Conservation (phyloP, 2,797 vertebrate genomes). For the Natrix natrix region DNA sequence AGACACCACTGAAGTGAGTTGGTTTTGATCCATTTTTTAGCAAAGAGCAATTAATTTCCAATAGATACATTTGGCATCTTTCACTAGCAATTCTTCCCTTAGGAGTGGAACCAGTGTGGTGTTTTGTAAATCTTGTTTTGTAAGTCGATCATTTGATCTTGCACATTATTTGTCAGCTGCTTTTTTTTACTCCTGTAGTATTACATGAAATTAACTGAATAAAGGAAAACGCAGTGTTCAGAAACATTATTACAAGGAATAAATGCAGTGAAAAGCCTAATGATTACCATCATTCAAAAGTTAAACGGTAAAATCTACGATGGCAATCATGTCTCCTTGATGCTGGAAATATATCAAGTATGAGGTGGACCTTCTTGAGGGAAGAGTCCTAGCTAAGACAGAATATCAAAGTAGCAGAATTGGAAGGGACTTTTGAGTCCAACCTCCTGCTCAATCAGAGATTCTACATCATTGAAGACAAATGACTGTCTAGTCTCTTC, state of each 20-base stretch:
- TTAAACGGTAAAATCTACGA: not conserved
- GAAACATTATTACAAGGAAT: not conserved
- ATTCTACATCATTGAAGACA: no score
- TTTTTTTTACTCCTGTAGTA: not conserved
- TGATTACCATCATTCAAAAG: not conserved
- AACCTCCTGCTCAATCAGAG: no score
- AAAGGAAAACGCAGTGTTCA: not conserved
- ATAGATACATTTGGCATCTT: not conserved
- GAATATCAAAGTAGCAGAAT: no score
- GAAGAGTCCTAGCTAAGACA: not conserved
- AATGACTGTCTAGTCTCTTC: no score
- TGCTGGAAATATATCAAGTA: not conserved
- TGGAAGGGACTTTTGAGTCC: no score
- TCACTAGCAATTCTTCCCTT: not conserved
- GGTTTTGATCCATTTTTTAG: slow-evolving; percentile 11
- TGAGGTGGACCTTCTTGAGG: not conserved
- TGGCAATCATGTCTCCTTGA: not conserved
- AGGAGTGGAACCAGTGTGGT: rapidly evolving
- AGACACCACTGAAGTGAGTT: not conserved
- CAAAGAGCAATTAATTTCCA: not conserved
- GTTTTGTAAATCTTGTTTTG: not conserved
- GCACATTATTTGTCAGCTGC: not conserved
- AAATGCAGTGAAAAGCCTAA: not conserved
- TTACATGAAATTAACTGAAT: not conserved
- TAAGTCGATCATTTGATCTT: not conserved